Evolutionary conservation across 2,113 vertebrate genomes (phyloP).

Genomic region (Oncorhynchus gorbuscha): DNA sequence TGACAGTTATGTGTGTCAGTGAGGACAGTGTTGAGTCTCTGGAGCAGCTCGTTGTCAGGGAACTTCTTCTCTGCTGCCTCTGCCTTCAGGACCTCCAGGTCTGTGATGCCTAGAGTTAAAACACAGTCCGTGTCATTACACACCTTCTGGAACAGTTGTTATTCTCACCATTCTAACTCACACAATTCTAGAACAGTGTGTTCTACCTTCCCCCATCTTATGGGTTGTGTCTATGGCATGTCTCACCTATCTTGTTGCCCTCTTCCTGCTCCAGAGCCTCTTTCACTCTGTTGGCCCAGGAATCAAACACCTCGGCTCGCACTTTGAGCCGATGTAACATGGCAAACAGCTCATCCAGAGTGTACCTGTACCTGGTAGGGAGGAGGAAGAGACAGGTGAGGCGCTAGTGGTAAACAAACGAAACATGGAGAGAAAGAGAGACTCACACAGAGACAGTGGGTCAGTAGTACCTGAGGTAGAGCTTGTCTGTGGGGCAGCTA

Average conservation of each 20-base stretch:
- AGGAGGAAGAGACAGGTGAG: neutral
- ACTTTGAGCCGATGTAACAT: conserved; percentile 93
- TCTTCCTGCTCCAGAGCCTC: conserved; percentile 86
- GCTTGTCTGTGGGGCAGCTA: conserved; percentile 85
- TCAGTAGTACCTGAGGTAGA: conserved; percentile 85
- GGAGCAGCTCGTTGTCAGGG: conserved; percentile 87
- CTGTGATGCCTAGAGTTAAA: conserved; percentile 72
- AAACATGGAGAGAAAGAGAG: neutral
- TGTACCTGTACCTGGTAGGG: conserved; percentile 85
- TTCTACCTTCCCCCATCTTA: too few relatives aligned
- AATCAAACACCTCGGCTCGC: conserved; percentile 89
- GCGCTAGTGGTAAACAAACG: too few relatives aligned
- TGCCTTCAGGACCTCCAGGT: conserved; percentile 80
- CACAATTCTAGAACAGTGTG: too few relatives aligned
- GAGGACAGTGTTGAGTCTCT: conserved; percentile 82
- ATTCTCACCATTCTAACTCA: too few relatives aligned
- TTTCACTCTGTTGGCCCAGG: conserved; percentile 89
- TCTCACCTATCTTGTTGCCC: conserved; percentile 85
- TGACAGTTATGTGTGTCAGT: conserved; percentile 78
- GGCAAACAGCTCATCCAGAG: conserved; percentile 89
- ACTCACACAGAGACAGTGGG: neutral
- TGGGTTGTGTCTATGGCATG: too few relatives aligned
- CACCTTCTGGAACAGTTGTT: too few relatives aligned
- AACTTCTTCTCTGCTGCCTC: conserved; percentile 88
- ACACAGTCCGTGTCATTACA: too few relatives aligned